Evolutionary conservation across 1,140 invertebrate species (phyloP).

Genomic region (Apis laboriosa): DNA sequence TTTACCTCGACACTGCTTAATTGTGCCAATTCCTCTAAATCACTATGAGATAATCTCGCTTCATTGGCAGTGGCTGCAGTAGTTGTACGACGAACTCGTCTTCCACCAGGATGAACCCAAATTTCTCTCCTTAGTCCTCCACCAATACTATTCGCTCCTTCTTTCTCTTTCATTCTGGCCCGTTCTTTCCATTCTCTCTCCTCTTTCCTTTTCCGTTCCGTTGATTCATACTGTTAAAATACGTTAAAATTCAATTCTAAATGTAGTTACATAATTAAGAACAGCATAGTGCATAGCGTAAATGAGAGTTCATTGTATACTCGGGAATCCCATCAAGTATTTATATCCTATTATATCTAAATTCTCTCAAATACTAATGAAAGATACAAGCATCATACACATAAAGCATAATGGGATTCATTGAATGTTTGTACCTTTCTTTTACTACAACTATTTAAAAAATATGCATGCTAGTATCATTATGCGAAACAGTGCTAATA

Average conservation of each 20-base stretch:
- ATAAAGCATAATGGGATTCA: background rate
- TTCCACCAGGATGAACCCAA: slow-evolving; percentile 89
- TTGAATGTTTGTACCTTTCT: slow-evolving; percentile 31
- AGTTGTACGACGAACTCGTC: slow-evolving; percentile 85
- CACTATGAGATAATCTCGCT: slow-evolving; percentile 80
- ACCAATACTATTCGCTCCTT: slow-evolving; percentile 77
- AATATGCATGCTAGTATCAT: slow-evolving; percentile 31
- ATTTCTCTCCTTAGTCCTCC: slow-evolving; percentile 86
- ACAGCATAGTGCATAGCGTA: slow-evolving; percentile 23
- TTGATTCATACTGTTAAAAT: slow-evolving; percentile 87
- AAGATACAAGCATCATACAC: slow-evolving; percentile 29
- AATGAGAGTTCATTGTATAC: slow-evolving; percentile 34
- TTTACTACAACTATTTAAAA: background rate
- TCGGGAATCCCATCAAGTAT: background rate
- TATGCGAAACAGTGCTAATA: slow-evolving; percentile 16
- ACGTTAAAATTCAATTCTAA: background rate
- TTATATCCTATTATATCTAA: background rate
- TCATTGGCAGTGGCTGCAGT: slow-evolving; percentile 77
- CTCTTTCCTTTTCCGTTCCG: slow-evolving; percentile 87
- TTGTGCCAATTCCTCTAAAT: slow-evolving; percentile 85
- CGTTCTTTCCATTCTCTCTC: slow-evolving; percentile 83
- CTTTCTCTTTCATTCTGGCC: slow-evolving; percentile 83
- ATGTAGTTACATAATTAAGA: background rate
- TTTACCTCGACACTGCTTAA: slow-evolving; percentile 88
- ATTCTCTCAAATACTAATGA: slow-evolving; percentile 35